Base-by-base conservation (phyloP, 2,888 invertebrate genomes). In the Noctua pronuba region DNA sequence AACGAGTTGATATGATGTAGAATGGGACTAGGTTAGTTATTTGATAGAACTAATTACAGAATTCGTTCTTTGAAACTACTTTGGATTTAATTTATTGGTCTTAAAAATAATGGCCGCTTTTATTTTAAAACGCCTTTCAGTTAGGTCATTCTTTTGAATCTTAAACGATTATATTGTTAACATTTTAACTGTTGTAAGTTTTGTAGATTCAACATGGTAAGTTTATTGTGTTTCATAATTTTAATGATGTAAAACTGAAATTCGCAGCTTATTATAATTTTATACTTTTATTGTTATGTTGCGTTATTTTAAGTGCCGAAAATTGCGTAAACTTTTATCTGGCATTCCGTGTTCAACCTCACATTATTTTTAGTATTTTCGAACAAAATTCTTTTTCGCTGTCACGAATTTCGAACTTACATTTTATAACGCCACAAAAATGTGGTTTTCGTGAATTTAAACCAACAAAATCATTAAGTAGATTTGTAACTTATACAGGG, bases 1-100 rank as follows among this genome's bases (percentile, higher is more conserved):
- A 76, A 73, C 38, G 64, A 64, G 28, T 75, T 72, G 66, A 60
- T 84, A 69, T 70, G 68, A 73, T 55, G 60, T 66, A 83, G 71
- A 83, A 49, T 69, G 69, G 41, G 1, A 44, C 67, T 74, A 35
- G 55, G 58, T 69, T 62, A n/a, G 18, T 35, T 66, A 58, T 72
- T 77, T 35, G 16, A 75, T 35, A 11, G 16, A 7, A 67, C 38
- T 84, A 41, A 80, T 80, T 70, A 79, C 35, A 10, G 31, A 62
- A 72, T 44, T 65, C 41, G 4, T n/a, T 41, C 16, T 41, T 1
- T 69, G 18, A 24, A 67, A 52, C 24, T 18, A 44, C 62, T 79
- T 49, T 8, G 11, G 46, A 24, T 77, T 77, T 35, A 18, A 11
- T 79, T 52, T 62, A 13, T 60, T 35, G 49, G 3, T 46, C 24